These are phyloP conservation scores for Pyrgilauda ruficollis DNA, from an alignment of 2,113 vertebrate genomes.

Conservation along the genomic window DNA sequence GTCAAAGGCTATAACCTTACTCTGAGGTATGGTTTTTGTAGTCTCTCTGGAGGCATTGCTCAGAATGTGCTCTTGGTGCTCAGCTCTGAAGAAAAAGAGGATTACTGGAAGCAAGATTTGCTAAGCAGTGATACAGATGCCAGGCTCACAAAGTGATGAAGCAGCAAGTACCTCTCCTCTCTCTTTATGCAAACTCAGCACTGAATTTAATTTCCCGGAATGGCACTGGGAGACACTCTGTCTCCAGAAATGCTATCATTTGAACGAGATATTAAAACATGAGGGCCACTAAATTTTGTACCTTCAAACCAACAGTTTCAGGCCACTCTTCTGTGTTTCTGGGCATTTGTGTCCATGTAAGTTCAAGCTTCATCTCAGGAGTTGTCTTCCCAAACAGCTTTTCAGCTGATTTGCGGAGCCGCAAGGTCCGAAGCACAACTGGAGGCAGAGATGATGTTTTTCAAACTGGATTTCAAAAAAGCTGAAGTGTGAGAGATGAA, in stretches of 20 bases:
- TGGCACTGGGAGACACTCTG: neutral
- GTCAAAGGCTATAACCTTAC: neutral
- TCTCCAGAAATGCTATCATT: neutral
- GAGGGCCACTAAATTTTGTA: neutral
- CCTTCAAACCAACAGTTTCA: neutral
- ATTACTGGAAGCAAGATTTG: slow-evolving; percentile 3
- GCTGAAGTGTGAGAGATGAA: neutral
- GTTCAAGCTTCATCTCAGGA: neutral
- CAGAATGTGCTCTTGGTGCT: neutral
- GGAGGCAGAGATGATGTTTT: neutral
- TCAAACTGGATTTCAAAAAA: neutral
- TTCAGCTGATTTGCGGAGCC: neutral
- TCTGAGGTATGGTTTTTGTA: neutral
- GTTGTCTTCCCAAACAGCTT: neutral
- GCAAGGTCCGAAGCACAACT: neutral
- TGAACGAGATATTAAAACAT: neutral
- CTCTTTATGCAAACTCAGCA: slow-evolving; percentile 8
- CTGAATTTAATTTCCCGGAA: neutral
- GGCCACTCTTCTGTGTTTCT: neutral
- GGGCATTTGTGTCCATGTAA: neutral
- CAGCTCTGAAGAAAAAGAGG: neutral
- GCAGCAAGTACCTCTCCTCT: neutral
- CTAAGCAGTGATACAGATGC: neutral
- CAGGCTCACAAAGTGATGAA: neutral
- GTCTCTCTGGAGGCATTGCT: neutral